Evolutionary conservation across 1,140 invertebrate genomes (phyloP), one percentile per base, ranked within the genome.

Genomic region (Temnothorax longispinosus): DNA sequence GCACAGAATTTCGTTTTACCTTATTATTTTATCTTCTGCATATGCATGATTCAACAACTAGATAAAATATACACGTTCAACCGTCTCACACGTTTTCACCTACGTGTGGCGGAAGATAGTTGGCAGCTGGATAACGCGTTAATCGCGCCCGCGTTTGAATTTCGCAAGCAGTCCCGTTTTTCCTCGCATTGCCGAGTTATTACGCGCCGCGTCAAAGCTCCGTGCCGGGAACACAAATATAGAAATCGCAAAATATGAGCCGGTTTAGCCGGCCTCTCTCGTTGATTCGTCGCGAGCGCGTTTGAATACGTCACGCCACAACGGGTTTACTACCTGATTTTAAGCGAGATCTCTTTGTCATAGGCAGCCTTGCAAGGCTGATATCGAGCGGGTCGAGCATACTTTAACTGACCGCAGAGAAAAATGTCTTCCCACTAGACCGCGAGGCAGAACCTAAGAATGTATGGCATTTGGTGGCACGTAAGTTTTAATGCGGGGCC

Each of bases 301-400:
- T 69, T 76, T 50, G 65, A 81, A 76, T 85, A 85, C 78, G 86
- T 77, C 89, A 77, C 78, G 89, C 78, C 62, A 72, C 86, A 81
- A 82, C 87, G 76, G 52, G 86, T 90, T 88, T 88, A 82, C 87
- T 82, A 60, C 65, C 62, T 50, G 86, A 82, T 84, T 86, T 71
- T 44, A 74, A 88, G 82, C 89, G 82, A 86, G 87, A 84, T 82
- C 76, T 89, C 58, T 88, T 88, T 90, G 89, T 90, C 89, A 86
- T 64, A 67, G 69, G 81, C 65, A 91, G 89, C 89, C 89, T 91
- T 91, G 89, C 89, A 91, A 91, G 89, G 89, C 89, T 90, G 69
- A 74, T 60, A 84, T 32, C 69, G 50, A 84, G 38, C 72, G 50
- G 64, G 27, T 84, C 86, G 74, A 6, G 50, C 56, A 56, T 88